Evolutionary conservation across 2,888 invertebrate genomes (phyloP), one percentile per base, ranked within the genome.

Genomic region (Chymomyza caudatula): DNA sequence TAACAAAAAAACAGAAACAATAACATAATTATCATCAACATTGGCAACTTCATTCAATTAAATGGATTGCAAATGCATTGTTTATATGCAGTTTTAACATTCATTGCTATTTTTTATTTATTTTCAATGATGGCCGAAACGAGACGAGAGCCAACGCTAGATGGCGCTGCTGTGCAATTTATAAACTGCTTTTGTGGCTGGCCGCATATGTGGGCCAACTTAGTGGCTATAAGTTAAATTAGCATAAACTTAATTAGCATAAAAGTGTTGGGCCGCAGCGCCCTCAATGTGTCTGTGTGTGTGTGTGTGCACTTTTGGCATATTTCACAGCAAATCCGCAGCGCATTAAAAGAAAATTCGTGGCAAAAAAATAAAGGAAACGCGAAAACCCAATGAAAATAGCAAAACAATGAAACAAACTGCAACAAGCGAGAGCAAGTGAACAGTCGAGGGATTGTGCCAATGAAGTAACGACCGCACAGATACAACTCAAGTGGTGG

Each of bases 181-280:
- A 22, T 59, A n/a, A 53, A 59, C 57, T 74, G 76, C 70, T 63
- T 74, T 76, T 80, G 84, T 70, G 84, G 83, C 67, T 78, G 78
- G 77, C 79, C 79, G 84, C 79, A 83, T 80, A 80, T 80, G 79
- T 80, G 79, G 79, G 84, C 81, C 84, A 80, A 83, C 79, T 80
- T 80, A 81, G 84, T 84, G 79, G 82, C 77, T 74, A 82, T 84
- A 82, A 84, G 78, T 82, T 83, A 85, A 82, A 82, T 82, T 82
- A 82, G 82, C 85, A 82, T 82, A 82, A 82, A 82, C 81, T 85
- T 82, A 82, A 82, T 82, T 82, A 82, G 79, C 85, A 82, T 82
- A 82, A 84, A 85, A 82, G 82, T 82, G 84, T 77, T 67, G 80
- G 83, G 76, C 74, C 74, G 74, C 74, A 72, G 72, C 66, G 51